Evolutionary conservation across 2,888 invertebrate genomes (phyloP).

Genomic region (Drosophila greeni): DNA sequence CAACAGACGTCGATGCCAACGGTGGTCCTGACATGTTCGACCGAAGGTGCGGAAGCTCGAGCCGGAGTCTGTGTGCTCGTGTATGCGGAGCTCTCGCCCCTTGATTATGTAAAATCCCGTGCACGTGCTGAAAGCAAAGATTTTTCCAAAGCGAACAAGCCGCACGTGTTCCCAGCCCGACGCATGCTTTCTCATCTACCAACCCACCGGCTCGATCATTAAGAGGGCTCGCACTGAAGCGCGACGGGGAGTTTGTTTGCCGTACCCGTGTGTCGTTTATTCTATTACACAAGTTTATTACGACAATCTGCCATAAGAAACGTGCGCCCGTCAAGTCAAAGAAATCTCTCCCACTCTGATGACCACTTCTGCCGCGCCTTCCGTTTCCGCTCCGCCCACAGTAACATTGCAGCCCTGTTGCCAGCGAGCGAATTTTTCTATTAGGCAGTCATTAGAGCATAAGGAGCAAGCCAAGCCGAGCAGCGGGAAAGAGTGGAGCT

Average conservation of each 20-base stretch:
- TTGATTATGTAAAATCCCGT: constrained; percentile 76
- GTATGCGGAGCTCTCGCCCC: constrained; percentile 57
- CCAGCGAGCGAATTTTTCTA: constrained; percentile 67
- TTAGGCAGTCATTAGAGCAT: constrained; percentile 72
- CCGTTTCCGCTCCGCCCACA: not conserved
- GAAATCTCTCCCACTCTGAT: constrained; percentile 33
- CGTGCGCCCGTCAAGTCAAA: constrained; percentile 62
- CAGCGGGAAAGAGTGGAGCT: constrained; percentile 2
- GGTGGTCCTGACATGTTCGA: constrained; percentile 19
- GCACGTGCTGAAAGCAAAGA: constrained; percentile 78
- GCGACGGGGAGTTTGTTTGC: constrained; percentile 62
- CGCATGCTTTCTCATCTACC: constrained; percentile 15
- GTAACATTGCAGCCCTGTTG: constrained; percentile 2
- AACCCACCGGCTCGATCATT: constrained; percentile 32
- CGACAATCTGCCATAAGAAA: constrained; percentile 61
- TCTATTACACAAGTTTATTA: constrained; percentile 75
- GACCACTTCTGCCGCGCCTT: not conserved
- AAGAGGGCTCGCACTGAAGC: constrained; percentile 31
- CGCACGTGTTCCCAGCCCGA: constrained; percentile 57
- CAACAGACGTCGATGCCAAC: constrained; percentile 35
- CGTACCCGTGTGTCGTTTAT: constrained; percentile 70
- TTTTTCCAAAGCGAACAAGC: constrained; percentile 75
- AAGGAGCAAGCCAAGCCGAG: constrained; percentile 46
- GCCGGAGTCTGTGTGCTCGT: constrained; percentile 22
- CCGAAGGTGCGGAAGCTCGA: constrained; percentile 14